A percentile compares a stretch with the other conserved stretches of the same genome.
Evolutionary conservation across 92 coral and sea anemone genomes (phyloP).

Genomic region (Epizoanthus illoricatus): DNA sequence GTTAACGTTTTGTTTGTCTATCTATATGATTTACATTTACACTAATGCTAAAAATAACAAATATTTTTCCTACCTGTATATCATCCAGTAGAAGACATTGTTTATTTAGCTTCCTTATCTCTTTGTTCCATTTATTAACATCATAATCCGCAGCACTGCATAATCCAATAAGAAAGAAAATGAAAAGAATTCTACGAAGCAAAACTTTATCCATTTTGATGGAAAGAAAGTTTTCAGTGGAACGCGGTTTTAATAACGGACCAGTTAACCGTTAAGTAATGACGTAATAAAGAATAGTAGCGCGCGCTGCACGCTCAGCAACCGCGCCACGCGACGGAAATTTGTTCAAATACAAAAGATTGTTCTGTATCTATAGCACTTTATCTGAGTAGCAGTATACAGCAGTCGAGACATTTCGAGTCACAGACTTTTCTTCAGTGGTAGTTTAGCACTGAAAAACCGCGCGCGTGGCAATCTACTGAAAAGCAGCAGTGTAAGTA

Average conservation of each 20-base stretch:
- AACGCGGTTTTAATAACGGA: neutral
- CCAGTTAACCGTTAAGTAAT: neutral
- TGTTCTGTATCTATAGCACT: too few species aligned
- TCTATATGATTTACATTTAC: too few species aligned
- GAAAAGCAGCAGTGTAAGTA: too few species aligned
- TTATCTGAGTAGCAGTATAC: too few species aligned
- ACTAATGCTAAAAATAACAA: neutral
- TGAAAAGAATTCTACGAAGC: neutral
- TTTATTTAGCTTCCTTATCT: neutral
- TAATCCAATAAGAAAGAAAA: neutral
- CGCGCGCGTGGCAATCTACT: too few species aligned
- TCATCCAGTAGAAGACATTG: neutral
- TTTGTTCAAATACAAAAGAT: too few species aligned
- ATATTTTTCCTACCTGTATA: neutral
- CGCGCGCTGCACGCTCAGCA: neutral
- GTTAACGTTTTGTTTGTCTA: too few species aligned
- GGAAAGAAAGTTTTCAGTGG: neutral
- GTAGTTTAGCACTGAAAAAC: too few species aligned
- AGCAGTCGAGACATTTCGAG: too few species aligned
- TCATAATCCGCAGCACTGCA: neutral
- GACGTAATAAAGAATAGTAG: neutral
- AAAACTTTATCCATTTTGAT: neutral
- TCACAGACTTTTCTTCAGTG: too few species aligned
- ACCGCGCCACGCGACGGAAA: neutral
- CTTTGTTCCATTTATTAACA: neutral